Conservation (phyloP, 2,113 vertebrate species). For the Carassius gibelio region DNA sequence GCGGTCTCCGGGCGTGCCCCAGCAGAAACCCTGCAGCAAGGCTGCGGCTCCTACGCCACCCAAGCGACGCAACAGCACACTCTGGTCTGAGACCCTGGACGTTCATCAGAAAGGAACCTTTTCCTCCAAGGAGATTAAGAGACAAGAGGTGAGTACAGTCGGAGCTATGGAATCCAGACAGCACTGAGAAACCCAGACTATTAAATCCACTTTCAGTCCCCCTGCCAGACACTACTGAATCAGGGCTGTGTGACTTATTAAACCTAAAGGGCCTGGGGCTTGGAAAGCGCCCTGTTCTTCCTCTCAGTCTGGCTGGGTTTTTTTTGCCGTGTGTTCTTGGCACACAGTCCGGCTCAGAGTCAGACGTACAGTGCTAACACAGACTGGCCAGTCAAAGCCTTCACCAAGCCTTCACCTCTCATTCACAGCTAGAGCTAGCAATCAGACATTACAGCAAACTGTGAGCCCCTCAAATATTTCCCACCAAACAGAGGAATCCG, state of each 20-base stretch:
- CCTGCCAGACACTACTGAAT: constrained; percentile 59
- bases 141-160: constrained; percentile 86
- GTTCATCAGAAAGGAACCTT: constrained; percentile 88
- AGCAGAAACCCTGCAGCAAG: constrained; percentile 85
- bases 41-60: constrained; percentile 87
- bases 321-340: constrained; percentile 52
- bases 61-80: constrained; percentile 88
- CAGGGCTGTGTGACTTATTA: constrained; percentile 51
- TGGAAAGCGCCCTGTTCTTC: constrained; percentile 21
- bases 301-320: constrained; percentile 28
- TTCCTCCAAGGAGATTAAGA: constrained; percentile 92
- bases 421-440: background rate
- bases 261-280: constrained; percentile 47
- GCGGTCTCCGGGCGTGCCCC: constrained; percentile 82
- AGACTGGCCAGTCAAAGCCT: constrained; percentile 44
- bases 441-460: constrained; percentile 61
- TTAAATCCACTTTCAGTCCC: constrained; percentile 35
- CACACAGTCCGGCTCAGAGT: constrained; percentile 39
- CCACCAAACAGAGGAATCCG: constrained; percentile 18
- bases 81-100: constrained; percentile 93
- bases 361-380: constrained; percentile 54
- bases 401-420: constrained; percentile 19
- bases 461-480: constrained; percentile 43
- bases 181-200: constrained; percentile 27
- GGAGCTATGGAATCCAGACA: background rate